Conservation (phyloP, 2,888 invertebrate species). For the Agapostemon virescens region DNA sequence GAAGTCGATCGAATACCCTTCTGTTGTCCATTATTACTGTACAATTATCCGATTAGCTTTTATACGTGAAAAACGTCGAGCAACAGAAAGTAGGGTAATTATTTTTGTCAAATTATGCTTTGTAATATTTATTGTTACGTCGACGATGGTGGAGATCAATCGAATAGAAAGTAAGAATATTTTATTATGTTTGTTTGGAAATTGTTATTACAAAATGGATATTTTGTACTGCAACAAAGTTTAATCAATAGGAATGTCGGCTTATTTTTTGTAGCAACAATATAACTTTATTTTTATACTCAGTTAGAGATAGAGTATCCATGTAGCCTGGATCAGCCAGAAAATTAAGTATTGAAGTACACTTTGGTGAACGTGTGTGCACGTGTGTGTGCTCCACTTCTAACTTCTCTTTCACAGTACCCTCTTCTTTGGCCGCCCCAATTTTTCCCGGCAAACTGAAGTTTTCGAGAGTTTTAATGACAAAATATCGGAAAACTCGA, state of each 20-base stretch:
- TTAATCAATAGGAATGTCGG: no score
- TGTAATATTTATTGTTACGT: no score
- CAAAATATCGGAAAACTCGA: constrained; percentile 14
- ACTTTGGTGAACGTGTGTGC: not conserved
- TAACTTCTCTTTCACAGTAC: constrained; percentile 22
- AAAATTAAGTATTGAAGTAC: constrained; percentile 12
- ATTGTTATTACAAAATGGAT: no score
- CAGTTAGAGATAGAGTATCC: not conserved
- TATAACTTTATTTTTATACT: not conserved
- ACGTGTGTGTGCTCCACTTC: constrained; percentile 17
- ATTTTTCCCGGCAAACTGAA: constrained; percentile 17
- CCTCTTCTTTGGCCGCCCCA: constrained; percentile 14
- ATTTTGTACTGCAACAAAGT: no score
- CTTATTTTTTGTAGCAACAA: no score
- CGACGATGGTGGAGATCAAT: no score
- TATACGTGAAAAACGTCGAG: not conserved
- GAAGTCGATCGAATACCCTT: no score
- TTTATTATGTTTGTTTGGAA: no score
- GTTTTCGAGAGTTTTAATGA: constrained; percentile 20
- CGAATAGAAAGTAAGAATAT: no score
- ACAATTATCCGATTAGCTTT: not conserved
- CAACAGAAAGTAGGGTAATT: no score
- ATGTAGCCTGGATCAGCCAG: not conserved
- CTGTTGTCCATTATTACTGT: not conserved
- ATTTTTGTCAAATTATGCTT: no score